Evolutionary conservation across 2,888 invertebrate species (phyloP).

Genomic region (Lasioglossum figueresi): DNA sequence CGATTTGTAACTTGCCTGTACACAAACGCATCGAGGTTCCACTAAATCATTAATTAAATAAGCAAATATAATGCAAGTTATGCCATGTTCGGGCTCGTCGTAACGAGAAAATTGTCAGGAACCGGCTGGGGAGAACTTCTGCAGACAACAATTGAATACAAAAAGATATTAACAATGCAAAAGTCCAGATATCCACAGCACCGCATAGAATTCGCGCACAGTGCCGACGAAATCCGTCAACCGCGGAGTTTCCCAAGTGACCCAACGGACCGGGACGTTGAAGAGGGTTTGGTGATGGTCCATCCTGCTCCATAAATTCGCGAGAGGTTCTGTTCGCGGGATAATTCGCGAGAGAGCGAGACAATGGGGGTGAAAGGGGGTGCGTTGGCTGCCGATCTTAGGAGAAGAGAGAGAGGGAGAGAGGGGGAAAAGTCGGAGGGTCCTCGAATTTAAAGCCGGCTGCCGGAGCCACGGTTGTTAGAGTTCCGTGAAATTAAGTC

Average conservation of each 20-base stretch:
- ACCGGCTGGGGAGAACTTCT: no score
- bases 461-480: slow-evolving; percentile 58
- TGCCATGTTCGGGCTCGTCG: no score
- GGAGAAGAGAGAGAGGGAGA: background rate
- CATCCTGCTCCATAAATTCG: background rate
- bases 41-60: no score
- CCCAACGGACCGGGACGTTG: background rate
- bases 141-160: no score
- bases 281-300: background rate
- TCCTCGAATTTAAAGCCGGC: slow-evolving; percentile 40
- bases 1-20: no score
- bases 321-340: background rate
- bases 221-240: background rate
- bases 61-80: no score
- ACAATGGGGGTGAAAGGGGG: background rate
- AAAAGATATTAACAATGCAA: background rate
- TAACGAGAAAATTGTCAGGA: no score
- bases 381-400: background rate
- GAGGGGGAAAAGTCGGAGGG: background rate
- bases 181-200: background rate
- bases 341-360: background rate
- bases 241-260: background rate
- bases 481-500: slow-evolving; percentile 65
- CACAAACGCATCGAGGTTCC: no score
- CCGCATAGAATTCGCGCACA: background rate